Base-by-base conservation (phyloP, 2,113 vertebrate genomes). In the Pholis gunnellus region DNA sequence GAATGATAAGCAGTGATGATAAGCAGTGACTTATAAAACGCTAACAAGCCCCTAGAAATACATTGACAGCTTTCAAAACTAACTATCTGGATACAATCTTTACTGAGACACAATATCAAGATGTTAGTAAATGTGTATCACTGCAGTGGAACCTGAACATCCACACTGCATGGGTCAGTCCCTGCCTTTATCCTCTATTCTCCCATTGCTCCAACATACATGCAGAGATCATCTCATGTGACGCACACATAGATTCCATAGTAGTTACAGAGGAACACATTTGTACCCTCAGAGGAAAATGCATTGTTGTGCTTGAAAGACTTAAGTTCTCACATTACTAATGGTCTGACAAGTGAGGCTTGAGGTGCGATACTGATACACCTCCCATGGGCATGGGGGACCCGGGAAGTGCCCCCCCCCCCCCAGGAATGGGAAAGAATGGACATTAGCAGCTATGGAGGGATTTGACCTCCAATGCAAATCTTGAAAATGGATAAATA, bases 321-420 rank as follows among this genome's bases (percentile, higher is more conserved):
- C 81, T 63, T 9, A 64, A 52, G 68, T 69, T 87, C 89, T 93
- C 84, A 79, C 40, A 80, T 94, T 92, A 90, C 91, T 82, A 73
- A 86, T 83, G 75, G 79, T 68, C 68, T 77, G 57, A 82, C 59
- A 79, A 60, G 78, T 50, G 73, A 79, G 29, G 81, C 72, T 75
- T 75, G 75, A 84, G 86, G 80, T 77, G 64, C 69, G 88, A 88
- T 69, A 82, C 52, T 72, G 82, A 89, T 88, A 89, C 66, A 52
- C 25, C 38, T 68, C 87, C 68, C 78, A 15, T 75, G 81, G 66
- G 82, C 71, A 69, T 52, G 66, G 18, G 17, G 87, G 86, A 92
- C 81, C 91, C 42, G 65, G 71, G 80, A 87, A 87, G 77, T 60
- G 54, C 69, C 31, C 31, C 31, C 31, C 31, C 31, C 31, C 31